Base-by-base conservation (phyloP, 2,113 vertebrate genomes). In the Pteropus alecto region DNA sequence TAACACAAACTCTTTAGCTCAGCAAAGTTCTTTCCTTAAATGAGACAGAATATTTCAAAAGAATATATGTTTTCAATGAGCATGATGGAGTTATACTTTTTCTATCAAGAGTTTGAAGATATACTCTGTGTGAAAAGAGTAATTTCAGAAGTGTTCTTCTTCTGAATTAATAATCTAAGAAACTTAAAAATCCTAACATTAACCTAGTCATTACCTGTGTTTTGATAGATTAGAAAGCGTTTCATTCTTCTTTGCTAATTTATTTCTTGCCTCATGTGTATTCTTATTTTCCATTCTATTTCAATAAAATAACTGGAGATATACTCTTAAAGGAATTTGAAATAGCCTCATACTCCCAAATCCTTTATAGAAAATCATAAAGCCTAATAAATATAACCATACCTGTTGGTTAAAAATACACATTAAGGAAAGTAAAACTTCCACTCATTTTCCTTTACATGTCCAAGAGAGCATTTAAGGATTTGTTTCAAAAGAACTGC, bases 401-500 rank as follows among this genome's bases (percentile, higher is more conserved):
- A 89, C 63, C 82, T 95, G 61, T 92, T 68, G 24, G 67, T 94
- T 94, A 92, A 97, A 94, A 46, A 87, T 90, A 61, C 83, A 56
- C 14, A 24, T 76, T 74, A 82, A 30, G 79, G 83, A 89, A 96
- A 93, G 81, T 84, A 77, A 73, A 91, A 77, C 90, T 46, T 74
- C 24, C 68, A 38, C 68, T 92, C 13, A 16, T 89, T 96, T 79
- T 83, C 76, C 77, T 89, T 56, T 94, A 58, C n/a, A 8, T 78
- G 71, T 41, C 79, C 38, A 3, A 30, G 67, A 68, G 87, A 96
- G 79, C 86, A 94, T 84, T 85, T 96, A 93, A 96, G 93, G 73
- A 92, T 96, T 95, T 94, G 63, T 96, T 89, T 96, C 88, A 41
- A 89, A 95, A 96, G 91, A 97, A 96, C 88, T 96, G 94, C 93